A percentile compares a stretch with the other conserved stretches of the same genome.
Conservation (phyloP, 1,140 invertebrate species). For the Diplogasteroides magnus region DNA sequence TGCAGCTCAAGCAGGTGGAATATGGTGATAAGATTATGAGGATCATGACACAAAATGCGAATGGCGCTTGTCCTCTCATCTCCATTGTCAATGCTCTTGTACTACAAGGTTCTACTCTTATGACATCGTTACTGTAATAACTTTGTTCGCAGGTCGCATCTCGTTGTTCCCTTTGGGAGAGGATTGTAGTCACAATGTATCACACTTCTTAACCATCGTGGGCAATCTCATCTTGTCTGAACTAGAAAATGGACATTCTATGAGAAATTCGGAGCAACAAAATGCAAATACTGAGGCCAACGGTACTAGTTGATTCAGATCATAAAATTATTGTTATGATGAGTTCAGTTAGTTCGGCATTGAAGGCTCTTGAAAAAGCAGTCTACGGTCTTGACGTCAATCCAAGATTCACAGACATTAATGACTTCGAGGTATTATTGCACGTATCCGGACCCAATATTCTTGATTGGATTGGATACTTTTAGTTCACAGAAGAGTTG, state of each 20-base stretch:
- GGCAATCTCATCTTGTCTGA: too few relatives aligned
- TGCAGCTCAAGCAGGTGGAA: neutral
- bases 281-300: too few relatives aligned
- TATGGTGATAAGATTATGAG: neutral
- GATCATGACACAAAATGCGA: neutral
- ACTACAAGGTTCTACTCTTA: neutral
- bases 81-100: neutral
- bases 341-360: too few relatives aligned
- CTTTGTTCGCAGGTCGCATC: too few relatives aligned
- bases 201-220: too few relatives aligned
- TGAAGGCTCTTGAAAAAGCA: neutral
- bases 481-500: neutral
- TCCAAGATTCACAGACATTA: neutral
- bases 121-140: too few relatives aligned
- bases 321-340: too few relatives aligned
- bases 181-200: too few relatives aligned
- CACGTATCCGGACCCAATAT: neutral
- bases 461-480: neutral
- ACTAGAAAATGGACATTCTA: too few relatives aligned
- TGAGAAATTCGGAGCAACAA: too few relatives aligned
- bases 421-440: neutral
- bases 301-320: too few relatives aligned
- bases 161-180: too few relatives aligned
- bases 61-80: neutral
- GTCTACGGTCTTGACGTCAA: neutral